Evolutionary conservation across 2,888 invertebrate species (phyloP), one percentile per base, ranked within the genome.

Genomic region (Exephanes ischioxanthus): DNA sequence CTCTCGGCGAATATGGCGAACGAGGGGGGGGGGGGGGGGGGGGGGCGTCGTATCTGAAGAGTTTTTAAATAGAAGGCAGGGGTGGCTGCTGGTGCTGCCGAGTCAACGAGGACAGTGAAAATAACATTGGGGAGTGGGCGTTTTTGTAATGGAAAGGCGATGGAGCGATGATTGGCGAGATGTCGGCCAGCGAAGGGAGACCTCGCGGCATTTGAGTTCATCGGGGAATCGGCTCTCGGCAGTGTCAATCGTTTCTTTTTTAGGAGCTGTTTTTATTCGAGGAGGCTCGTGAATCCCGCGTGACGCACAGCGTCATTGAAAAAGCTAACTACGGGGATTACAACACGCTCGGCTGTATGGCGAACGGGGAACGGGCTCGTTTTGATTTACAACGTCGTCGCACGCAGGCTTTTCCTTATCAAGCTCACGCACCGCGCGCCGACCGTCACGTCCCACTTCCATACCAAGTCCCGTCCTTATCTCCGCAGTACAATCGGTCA

Each of bases 321-420:
- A 86, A 81, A 86, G 70, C 66, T 66, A 86, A 80, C 73, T 51
- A 63, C 61, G 26, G 11, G 48, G 71, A 53, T 58, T 48, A 4
- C 45, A 16, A 16, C 30, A 16, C 30, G 16, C 66, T 33, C 63
- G 81, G 22, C 16, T 48, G 68, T 75, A 70, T 70, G 67, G 66
- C n/a, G 48, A 66, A 30, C 9, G n/a, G 30, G 22, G 9, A 45
- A 45, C 48, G 51, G n/a, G 48, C 26, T 70, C 80, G 78, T 84
- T 86, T 87, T 91, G 92, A 92, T 91, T 92, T 90, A 92, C 88
- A 88, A 83, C 83, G 86, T 87, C 80, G 84, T 71, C 61, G 85
- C 91, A 91, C 89, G 91, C 90, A 89, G 86, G 83, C 87, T 88
- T 88, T 85, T 81, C 84, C 91, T 92, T 91, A 91, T 91, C 91